Evolutionary conservation across 1,140 invertebrate genomes (phyloP), one percentile per base, ranked within the genome.

Genomic region (Caenorhabditis inopinata): DNA sequence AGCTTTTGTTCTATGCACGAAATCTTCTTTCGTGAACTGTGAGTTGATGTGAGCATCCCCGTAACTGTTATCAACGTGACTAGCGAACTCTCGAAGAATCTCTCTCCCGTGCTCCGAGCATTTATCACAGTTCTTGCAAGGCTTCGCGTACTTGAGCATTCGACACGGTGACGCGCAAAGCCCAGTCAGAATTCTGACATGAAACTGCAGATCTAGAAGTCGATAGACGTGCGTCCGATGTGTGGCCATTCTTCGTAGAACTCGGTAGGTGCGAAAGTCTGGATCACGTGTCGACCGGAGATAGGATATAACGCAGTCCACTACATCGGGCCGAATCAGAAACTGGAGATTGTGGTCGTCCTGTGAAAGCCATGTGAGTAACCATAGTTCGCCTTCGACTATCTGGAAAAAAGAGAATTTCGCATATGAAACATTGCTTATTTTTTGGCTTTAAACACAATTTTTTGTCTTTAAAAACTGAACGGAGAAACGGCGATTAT

Each of bases 311-410:
- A 75, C 42, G 23, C 4, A 25, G n/a, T 53, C 80, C 16, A 81
- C 47, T 12, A 81, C n/a, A 48, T 81, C 80, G 1, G 21, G 29
- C 2, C 80, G 35, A 18, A 81, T 77, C 0, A 81, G 80, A 18
- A 62, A 68, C 9, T 58, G 74, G 0, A 81, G 45, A 16, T 81
- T 81, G 29, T 49, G 25, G 46, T 81, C 80, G 11, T 81, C 80
- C 38, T 81, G 74, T 2, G 80, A 23, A 18, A 80, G 75, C 53
- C 75, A 77, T 9, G 21, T 53, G 12, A 81, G 32, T 16, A 81
- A 45, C 80, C 80, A 81, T 35, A 81, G 42, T 32, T 81, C 80
- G 35, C 51, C 46, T 35, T 81, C 80, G 14, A 81, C 74, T 14
- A 81, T 73, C 80, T 81, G 74, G 42, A 76, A 46, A n/a, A n/a